Evolutionary conservation across 2,113 vertebrate species (phyloP).

Genomic region (Pelobates fuscus): DNA sequence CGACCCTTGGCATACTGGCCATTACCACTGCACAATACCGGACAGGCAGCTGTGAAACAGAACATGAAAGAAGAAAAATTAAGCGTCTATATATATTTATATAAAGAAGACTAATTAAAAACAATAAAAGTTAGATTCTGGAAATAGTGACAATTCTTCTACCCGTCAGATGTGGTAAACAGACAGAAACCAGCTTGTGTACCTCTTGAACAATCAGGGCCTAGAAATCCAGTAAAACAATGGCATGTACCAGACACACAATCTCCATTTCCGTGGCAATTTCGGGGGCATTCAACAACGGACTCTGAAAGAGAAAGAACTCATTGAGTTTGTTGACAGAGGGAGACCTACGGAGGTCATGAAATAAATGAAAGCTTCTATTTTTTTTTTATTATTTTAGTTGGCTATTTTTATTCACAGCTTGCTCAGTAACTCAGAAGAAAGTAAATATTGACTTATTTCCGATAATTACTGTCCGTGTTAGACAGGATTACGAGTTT

Average conservation of each 20-base stretch:
- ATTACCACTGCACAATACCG: constrained; percentile 91
- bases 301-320: constrained; percentile 77
- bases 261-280: constrained; percentile 97
- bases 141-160: too few relatives aligned
- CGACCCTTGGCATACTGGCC: constrained; percentile 96
- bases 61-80: constrained; percentile 51
- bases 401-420: not conserved
- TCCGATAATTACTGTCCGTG: constrained; percentile 20
- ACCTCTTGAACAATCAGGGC: constrained; percentile 96
- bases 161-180: not conserved
- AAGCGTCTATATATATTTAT: constrained; percentile 5
- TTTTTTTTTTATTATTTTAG: not conserved
- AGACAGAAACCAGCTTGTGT: constrained; percentile 54
- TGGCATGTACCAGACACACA: constrained; percentile 94
- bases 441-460: constrained; percentile 28
- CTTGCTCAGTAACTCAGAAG: constrained; percentile 30
- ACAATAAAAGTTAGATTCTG: not conserved
- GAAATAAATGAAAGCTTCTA: not conserved
- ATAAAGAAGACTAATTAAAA: not conserved
- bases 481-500: constrained; percentile 41
- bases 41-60: constrained; percentile 85
- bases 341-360: not conserved
- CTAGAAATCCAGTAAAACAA: constrained; percentile 96
- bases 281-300: constrained; percentile 92
- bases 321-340: constrained; percentile 13